Conservation (phyloP, 2,888 invertebrate genomes). For the Macrophya alboannulata region DNA sequence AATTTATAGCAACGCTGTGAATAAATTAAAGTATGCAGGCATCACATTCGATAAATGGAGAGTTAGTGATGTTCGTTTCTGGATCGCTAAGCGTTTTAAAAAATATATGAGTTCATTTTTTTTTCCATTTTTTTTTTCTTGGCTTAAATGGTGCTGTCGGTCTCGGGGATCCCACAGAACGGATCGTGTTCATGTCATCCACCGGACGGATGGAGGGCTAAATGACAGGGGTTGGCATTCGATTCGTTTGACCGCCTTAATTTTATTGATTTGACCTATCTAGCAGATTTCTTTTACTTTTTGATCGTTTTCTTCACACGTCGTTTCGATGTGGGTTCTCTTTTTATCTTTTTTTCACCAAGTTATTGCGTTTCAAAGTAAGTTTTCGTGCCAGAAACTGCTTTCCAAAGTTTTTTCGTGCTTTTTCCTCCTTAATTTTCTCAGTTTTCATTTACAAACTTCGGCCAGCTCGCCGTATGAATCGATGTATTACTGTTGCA, state of each 20-base stretch:
- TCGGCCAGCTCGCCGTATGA: background rate
- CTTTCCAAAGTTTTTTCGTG: conserved; percentile 2
- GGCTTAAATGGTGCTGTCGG: background rate
- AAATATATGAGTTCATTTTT: background rate
- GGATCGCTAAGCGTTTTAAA: background rate
- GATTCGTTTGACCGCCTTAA: background rate
- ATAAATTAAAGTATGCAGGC: too few species aligned
- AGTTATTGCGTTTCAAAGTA: background rate
- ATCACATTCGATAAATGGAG: background rate
- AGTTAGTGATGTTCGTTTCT: background rate
- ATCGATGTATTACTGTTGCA: background rate
- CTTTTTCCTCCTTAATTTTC: background rate
- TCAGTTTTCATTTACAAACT: background rate
- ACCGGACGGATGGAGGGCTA: background rate
- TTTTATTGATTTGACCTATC: background rate
- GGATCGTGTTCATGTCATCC: conserved; percentile 11
- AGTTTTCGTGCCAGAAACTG: background rate
- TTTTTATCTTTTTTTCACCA: background rate
- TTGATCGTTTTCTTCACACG: background rate
- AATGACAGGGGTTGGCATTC: background rate
- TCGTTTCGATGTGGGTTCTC: background rate
- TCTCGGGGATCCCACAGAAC: background rate
- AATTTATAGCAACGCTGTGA: too few species aligned
- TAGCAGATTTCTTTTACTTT: background rate
- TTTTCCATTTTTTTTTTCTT: background rate